Conservation (phyloP, 2,888 invertebrate genomes). For the Cosmorhoe ocellata region DNA sequence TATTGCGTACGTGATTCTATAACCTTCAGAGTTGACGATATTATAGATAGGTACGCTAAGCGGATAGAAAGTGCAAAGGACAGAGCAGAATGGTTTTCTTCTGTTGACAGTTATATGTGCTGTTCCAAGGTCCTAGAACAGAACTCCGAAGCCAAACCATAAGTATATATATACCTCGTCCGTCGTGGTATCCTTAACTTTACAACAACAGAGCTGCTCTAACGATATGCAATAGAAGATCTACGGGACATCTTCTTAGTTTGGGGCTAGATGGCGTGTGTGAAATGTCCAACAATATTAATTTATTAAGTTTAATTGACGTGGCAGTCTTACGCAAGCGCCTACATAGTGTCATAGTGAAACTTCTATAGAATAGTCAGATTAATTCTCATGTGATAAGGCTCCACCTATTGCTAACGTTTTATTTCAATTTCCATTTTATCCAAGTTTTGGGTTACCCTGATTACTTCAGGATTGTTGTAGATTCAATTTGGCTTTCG, state of each 20-base stretch:
- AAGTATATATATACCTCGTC: too few species aligned
- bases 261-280: too few species aligned
- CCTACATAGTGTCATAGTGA: neutral
- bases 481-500: constrained; percentile 23
- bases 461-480: constrained; percentile 21
- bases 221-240: constrained; percentile 15
- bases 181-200: constrained; percentile 18
- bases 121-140: neutral
- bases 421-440: constrained; percentile 26
- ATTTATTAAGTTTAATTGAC: too few species aligned
- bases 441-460: constrained; percentile 21
- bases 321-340: too few species aligned
- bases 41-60: too few species aligned
- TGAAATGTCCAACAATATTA: too few species aligned
- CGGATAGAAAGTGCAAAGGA: too few species aligned
- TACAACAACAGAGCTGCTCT: constrained; percentile 10
- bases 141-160: constrained; percentile 15
- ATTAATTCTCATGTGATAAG: constrained; percentile 9
- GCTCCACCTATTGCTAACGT: constrained; percentile 17
- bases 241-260: too few species aligned
- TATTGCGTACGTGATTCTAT: neutral
- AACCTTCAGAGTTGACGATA: too few species aligned
- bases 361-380: constrained; percentile 2
- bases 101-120: too few species aligned
- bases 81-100: too few species aligned